These are phyloP conservation scores for Siderastrea siderea DNA, from an alignment of 92 coral and sea anemone genomes.

Conservation along the genomic window DNA sequence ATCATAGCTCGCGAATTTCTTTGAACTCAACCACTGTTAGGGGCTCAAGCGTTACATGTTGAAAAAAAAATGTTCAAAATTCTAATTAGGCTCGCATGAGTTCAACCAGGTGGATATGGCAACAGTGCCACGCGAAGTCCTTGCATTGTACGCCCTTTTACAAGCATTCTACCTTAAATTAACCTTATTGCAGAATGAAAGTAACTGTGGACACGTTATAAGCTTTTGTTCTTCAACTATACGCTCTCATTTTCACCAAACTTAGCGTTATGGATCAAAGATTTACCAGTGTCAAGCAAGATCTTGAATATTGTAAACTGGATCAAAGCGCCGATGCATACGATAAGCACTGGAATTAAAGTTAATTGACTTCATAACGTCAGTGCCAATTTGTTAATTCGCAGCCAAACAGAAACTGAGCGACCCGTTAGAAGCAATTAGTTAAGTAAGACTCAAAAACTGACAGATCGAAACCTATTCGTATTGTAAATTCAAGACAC, in stretches of 20 bases:
- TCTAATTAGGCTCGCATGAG: no score
- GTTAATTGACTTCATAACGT: neutral
- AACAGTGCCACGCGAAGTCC: neutral
- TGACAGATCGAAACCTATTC: neutral
- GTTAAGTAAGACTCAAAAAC: neutral
- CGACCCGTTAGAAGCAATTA: neutral
- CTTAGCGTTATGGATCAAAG: neutral
- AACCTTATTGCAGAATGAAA: no score
- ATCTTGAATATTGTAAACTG: neutral
- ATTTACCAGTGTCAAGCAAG: constrained; percentile 6
- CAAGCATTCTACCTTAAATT: no score
- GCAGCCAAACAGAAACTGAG: neutral
- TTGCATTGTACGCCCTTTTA: neutral
- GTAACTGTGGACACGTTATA: no score
- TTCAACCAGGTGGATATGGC: no score
- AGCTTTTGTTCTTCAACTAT: no score
- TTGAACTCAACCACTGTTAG: no score
- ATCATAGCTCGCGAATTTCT: no score
- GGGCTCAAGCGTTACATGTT: neutral
- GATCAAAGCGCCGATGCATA: neutral
- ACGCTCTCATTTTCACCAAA: neutral
- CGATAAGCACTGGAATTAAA: neutral
- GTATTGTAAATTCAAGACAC: no score
- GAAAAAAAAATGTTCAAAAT: neutral
- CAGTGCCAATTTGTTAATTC: neutral